Conservation (phyloP, 2,797 vertebrate species). For the Adelosebastes latens region DNA sequence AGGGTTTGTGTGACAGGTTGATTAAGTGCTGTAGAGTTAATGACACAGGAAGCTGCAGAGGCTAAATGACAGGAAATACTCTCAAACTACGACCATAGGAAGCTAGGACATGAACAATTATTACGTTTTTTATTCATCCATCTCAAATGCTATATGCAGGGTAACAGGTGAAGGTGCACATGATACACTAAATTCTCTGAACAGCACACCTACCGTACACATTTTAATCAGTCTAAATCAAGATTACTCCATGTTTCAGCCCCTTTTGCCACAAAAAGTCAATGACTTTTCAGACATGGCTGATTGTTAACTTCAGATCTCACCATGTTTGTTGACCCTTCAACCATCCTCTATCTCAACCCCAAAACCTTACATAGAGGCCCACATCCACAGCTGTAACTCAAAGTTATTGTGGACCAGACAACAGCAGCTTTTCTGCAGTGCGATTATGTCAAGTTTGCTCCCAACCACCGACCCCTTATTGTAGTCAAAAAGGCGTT, state of each 20-base stretch:
- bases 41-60: slow-evolving; percentile 5
- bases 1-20: slow-evolving; percentile 25
- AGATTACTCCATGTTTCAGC: neutral
- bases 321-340: neutral
- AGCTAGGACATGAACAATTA: slow-evolving; percentile 18
- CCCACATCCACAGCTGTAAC: slow-evolving; percentile 19
- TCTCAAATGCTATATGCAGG: slow-evolving; percentile 14
- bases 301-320: neutral
- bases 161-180: slow-evolving; percentile 22
- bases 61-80: slow-evolving; percentile 8
- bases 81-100: neutral
- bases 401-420: slow-evolving; percentile 38
- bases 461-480: neutral
- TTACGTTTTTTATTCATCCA: neutral
- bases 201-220: slow-evolving; percentile 3
- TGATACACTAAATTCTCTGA: neutral
- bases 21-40: slow-evolving; percentile 32
- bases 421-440: slow-evolving; percentile 22
- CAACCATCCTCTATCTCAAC: slow-evolving; percentile 4
- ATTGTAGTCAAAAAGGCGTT: neutral
- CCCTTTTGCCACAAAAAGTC: neutral
- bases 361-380: slow-evolving; percentile 1
- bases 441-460: neutral
- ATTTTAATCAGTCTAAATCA: neutral
- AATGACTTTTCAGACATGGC: neutral